phyloP scores from a whole-genome alignment of 2,113 vertebrate species.

The Odontesthes bonariensis region DNA sequence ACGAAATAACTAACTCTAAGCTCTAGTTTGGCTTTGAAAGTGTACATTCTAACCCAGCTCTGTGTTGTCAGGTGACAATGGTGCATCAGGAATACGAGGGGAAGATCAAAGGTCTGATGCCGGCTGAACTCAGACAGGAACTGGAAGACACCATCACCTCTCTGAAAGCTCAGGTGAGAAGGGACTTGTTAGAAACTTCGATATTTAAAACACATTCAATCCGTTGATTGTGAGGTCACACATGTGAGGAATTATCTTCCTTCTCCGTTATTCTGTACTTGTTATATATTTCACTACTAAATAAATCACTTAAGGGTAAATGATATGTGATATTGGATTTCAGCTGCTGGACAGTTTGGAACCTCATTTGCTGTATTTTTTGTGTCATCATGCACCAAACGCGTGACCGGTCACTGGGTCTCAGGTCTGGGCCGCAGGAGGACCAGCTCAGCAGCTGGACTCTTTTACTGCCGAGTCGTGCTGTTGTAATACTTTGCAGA shows the following conservation, averaged over 20 bases:
- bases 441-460: not conserved
- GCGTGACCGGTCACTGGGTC: not conserved
- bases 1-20: not conserved
- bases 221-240: not conserved
- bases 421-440: not conserved
- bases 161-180: conserved; percentile 93
- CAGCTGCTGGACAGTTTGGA: not conserved
- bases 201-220: not conserved
- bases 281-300: too few relatives aligned
- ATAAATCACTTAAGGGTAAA: too few relatives aligned
- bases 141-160: conserved; percentile 95
- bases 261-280: not conserved
- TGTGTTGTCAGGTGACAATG: conserved; percentile 85
- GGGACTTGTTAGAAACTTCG: not conserved
- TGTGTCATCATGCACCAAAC: not conserved
- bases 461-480: not conserved
- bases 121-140: conserved; percentile 87
- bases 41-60: not conserved
- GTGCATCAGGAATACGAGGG: conserved; percentile 89
- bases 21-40: not conserved
- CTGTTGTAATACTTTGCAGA: not conserved
- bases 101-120: conserved; percentile 92
- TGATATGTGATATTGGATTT: not conserved
- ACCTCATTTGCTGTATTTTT: not conserved
- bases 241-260: not conserved